Evolutionary conservation across 2,797 vertebrate species (phyloP).

Genomic region (Tympanoctomys barrerae): DNA sequence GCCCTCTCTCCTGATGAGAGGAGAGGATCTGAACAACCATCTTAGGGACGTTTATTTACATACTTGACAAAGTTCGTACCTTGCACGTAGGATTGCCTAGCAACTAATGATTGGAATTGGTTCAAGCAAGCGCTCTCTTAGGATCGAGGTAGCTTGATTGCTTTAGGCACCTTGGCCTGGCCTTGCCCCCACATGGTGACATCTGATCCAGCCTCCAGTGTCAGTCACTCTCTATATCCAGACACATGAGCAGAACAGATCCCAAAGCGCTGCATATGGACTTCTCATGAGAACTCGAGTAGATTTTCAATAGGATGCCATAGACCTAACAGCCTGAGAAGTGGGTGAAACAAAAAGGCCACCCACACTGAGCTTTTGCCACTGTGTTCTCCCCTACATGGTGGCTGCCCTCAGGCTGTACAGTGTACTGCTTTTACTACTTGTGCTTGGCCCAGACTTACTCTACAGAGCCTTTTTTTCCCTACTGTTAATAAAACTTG

Average conservation of each 20-base stretch:
- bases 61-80: too few relatives aligned
- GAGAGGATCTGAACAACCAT: too few relatives aligned
- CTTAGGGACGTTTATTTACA: too few relatives aligned
- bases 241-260: not conserved
- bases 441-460: not conserved
- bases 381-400: not conserved
- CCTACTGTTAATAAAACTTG: not conserved
- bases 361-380: not conserved
- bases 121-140: too few relatives aligned
- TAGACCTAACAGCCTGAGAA: not conserved
- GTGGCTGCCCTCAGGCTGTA: not conserved
- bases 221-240: too few relatives aligned
- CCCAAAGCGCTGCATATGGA: not conserved
- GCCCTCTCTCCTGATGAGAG: too few relatives aligned
- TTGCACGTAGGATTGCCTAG: too few relatives aligned
- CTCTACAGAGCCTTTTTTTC: not conserved
- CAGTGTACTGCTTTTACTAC: not conserved
- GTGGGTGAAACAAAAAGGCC: not conserved
- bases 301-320: not conserved
- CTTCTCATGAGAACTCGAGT: not conserved
- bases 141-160: too few relatives aligned
- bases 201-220: too few relatives aligned
- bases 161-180: too few relatives aligned
- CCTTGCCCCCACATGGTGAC: too few relatives aligned
- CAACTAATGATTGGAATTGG: too few relatives aligned